Evolutionary conservation across 92 coral and sea anemone genomes (phyloP).

Genomic region (Scolanthus callimorphus): DNA sequence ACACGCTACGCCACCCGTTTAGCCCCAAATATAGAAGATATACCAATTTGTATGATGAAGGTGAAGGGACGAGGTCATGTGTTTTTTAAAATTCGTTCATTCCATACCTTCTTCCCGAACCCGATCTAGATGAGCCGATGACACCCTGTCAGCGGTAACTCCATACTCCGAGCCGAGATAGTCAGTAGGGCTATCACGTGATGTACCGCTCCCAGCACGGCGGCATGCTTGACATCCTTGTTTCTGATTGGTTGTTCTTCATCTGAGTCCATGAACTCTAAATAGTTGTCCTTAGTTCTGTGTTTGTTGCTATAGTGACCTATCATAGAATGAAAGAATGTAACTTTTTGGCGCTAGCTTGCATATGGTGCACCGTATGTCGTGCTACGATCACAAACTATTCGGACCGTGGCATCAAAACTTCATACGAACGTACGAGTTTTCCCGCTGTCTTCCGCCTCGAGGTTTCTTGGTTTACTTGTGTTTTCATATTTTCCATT

Average conservation of each 20-base stretch:
- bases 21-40: no score
- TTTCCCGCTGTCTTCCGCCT: no score
- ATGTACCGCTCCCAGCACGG: conserved; percentile 35
- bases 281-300: conserved; percentile 12
- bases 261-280: conserved; percentile 33
- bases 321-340: no score
- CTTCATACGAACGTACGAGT: no score
- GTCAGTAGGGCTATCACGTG: conserved; percentile 2
- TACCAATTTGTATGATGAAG: no score
- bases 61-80: neutral
- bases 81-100: neutral
- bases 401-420: no score
- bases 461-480: no score
- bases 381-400: no score
- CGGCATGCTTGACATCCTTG: conserved; percentile 66
- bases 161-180: conserved; percentile 8
- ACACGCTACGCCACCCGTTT: no score
- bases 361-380: no score
- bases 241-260: conserved; percentile 25
- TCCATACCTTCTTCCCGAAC: conserved; percentile 20
- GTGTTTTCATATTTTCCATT: no score
- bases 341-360: no score
- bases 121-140: conserved; percentile 26
- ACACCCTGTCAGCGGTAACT: conserved; percentile 16
- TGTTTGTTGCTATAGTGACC: conserved; percentile 17